Conservation (phyloP, 2,888 invertebrate species). For the Camponotus fellah region DNA sequence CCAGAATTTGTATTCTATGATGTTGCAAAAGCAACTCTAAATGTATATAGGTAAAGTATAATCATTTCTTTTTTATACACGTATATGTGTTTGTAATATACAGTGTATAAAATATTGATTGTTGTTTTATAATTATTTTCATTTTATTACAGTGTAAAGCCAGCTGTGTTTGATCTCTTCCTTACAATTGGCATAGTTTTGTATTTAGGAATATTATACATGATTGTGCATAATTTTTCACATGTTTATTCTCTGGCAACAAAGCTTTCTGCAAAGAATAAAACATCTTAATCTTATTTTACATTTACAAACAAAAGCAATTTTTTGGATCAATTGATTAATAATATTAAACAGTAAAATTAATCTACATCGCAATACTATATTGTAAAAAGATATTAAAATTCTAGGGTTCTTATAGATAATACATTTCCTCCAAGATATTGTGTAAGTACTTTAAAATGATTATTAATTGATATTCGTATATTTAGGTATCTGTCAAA, state of each 20-base stretch:
- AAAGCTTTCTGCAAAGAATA: slow-evolving; percentile 80
- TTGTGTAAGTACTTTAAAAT: slow-evolving; percentile 24
- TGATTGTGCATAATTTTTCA: slow-evolving; percentile 92
- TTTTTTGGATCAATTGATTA: slow-evolving; percentile 1
- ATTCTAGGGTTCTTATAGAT: slow-evolving; percentile 9
- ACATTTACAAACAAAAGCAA: neutral
- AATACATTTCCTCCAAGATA: slow-evolving; percentile 7
- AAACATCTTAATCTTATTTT: slow-evolving; percentile 75
- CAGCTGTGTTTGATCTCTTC: slow-evolving; percentile 98
- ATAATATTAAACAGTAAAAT: slow-evolving; percentile 1
- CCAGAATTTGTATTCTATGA: slow-evolving; percentile 97
- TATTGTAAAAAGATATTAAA: slow-evolving; percentile 17
- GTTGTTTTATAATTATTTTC: slow-evolving; percentile 21
- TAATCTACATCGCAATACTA: neutral
- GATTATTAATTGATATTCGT: neutral
- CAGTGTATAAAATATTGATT: neutral
- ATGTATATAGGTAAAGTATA: slow-evolving; percentile 93
- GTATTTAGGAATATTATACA: slow-evolving; percentile 95
- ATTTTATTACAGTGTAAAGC: slow-evolving; percentile 94
- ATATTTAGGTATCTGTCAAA: slow-evolving; percentile 22
- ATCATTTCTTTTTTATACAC: neutral
- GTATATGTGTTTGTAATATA: neutral
- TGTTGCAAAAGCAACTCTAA: slow-evolving; percentile 92
- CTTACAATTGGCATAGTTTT: slow-evolving; percentile 94
- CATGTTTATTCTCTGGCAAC: slow-evolving; percentile 89